Conservation (phyloP, 2,113 vertebrate species). For the Piprites chloris region DNA sequence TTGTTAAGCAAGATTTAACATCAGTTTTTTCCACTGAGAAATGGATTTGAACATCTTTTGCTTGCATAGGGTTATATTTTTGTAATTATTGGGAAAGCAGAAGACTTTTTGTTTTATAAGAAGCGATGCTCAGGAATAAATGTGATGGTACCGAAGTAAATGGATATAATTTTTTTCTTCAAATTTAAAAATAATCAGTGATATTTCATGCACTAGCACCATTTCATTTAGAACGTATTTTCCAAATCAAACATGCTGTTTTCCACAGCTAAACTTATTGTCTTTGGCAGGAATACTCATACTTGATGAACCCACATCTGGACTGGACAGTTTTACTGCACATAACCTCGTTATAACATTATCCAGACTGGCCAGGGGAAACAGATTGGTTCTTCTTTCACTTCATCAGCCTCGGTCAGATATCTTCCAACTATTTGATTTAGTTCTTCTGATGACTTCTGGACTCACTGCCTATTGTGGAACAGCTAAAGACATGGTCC, state of each 20-base stretch:
- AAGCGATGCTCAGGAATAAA: not conserved
- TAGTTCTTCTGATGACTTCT: slow-evolving; percentile 88
- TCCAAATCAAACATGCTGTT: not conserved
- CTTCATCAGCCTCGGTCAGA: slow-evolving; percentile 95
- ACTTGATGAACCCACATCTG: slow-evolving; percentile 93
- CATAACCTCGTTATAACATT: slow-evolving; percentile 94
- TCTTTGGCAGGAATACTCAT: slow-evolving; percentile 87
- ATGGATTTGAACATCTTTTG: not conserved
- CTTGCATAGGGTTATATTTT: not conserved
- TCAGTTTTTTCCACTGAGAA: not conserved
- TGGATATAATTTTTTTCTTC: not conserved
- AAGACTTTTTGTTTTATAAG: not conserved
- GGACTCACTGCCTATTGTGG: slow-evolving; percentile 88
- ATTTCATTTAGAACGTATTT: not conserved
- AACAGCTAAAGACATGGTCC: slow-evolving; percentile 87
- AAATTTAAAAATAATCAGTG: not conserved
- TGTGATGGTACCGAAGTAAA: not conserved
- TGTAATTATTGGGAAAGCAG: not conserved
- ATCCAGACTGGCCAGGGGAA: slow-evolving; percentile 89
- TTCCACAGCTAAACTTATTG: not conserved
- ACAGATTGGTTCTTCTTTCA: slow-evolving; percentile 90
- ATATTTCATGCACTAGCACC: not conserved
- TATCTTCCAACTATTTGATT: slow-evolving; percentile 93
- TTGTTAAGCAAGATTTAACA: not conserved
- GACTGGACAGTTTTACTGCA: slow-evolving; percentile 96